phyloP scores from a whole-genome alignment of 1,140 invertebrate genomes.

The Drosophila orosa region DNA sequence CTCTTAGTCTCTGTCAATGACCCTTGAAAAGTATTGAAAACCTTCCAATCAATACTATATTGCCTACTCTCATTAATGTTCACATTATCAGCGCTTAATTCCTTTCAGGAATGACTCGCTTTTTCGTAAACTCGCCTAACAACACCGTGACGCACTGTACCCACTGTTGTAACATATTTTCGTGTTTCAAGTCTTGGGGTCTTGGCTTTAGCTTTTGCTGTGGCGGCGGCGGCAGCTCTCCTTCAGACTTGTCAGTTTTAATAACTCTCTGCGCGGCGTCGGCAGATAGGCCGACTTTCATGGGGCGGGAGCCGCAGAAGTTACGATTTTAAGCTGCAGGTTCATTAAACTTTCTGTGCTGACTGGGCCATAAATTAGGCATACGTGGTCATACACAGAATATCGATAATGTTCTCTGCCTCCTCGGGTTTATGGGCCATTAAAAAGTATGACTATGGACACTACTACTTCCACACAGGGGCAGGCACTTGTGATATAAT shows the following conservation, averaged over 20 bases:
- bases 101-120: not conserved
- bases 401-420: constrained; percentile 40
- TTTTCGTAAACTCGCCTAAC: not conserved
- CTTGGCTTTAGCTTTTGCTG: constrained; percentile 20
- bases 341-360: constrained; percentile 64
- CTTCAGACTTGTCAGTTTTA: constrained; percentile 48
- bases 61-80: too few species aligned
- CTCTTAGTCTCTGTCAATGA: too few species aligned
- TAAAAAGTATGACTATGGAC: constrained; percentile 64
- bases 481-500: constrained; percentile 65
- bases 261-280: constrained; percentile 26
- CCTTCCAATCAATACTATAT: not conserved
- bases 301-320: constrained; percentile 42
- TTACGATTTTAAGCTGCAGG: constrained; percentile 55
- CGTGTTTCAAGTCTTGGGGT: constrained; percentile 11
- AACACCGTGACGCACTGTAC: constrained; percentile 27
- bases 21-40: not conserved
- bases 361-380: constrained; percentile 59
- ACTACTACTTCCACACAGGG: not conserved
- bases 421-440: constrained; percentile 36
- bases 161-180: constrained; percentile 18
- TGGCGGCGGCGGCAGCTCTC: constrained; percentile 8
- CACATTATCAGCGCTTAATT: not conserved
- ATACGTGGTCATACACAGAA: constrained; percentile 34
- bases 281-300: constrained; percentile 21